Evolutionary conservation across 2,797 vertebrate species (phyloP).

Genomic region (Pelodytes ibericus): DNA sequence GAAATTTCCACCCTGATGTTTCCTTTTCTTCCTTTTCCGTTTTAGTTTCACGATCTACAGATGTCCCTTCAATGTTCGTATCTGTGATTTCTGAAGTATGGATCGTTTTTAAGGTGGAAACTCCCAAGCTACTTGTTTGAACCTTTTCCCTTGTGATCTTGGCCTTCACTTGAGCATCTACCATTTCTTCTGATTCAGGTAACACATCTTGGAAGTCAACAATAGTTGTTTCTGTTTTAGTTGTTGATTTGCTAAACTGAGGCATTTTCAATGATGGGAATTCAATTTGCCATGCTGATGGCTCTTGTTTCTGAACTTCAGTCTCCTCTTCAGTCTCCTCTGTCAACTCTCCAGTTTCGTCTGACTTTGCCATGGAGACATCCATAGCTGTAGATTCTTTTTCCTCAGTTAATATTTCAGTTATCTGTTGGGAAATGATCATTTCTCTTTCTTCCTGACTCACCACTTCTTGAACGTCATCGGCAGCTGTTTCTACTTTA

Average conservation of each 20-base stretch:
- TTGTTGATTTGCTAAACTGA: neutral
- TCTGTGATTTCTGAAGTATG: neutral
- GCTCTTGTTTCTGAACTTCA: too few species aligned
- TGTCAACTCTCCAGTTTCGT: too few species aligned
- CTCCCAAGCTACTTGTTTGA: neutral
- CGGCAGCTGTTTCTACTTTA: too few species aligned
- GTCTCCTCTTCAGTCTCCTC: too few species aligned
- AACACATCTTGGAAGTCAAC: neutral
- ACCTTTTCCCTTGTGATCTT: neutral
- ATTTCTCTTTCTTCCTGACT: too few species aligned
- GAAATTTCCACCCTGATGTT: conserved; percentile 56
- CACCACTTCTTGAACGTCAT: too few species aligned
- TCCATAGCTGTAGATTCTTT: too few species aligned
- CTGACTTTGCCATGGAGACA: too few species aligned
- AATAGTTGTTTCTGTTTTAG: too few species aligned
- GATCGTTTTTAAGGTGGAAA: neutral
- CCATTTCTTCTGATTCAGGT: neutral
- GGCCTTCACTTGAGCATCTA: neutral
- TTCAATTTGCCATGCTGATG: too few species aligned
- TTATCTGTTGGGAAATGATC: too few species aligned
- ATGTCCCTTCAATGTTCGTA: neutral
- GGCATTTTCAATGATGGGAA: neutral
- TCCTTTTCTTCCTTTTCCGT: neutral
- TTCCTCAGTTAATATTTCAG: too few species aligned
- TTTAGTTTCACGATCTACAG: neutral